Evolutionary conservation across 2,113 vertebrate species (phyloP), one percentile per base, ranked within the genome.

Genomic region (Dipodomys merriami): DNA sequence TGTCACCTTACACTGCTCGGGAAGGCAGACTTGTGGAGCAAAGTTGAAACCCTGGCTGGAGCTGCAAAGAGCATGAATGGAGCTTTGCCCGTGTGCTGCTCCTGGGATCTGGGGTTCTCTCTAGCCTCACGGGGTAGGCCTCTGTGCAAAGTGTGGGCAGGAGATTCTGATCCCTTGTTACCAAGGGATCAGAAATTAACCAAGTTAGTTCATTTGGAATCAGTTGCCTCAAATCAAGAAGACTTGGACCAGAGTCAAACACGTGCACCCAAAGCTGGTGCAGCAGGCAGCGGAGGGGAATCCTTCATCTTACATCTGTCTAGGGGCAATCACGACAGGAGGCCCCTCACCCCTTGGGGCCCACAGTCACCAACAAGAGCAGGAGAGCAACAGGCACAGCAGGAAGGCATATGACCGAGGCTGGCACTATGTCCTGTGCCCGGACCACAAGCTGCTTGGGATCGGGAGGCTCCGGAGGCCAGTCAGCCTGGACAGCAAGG

Each of bases 31-130:
- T 62, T 86, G 72, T 77, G 53, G 77, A 83, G 83, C 33, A 81
- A 68, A 91, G 57, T 57, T 64, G 77, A 89, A 53, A 27, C 13
- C 64, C 71, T 76, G 9, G 13, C 44, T 86, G 79, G 81, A 35
- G 27, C 22, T 83, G 74, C 88, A 83, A 27, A 76, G 23, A 74
- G 82, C 46, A 11, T 13, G 65, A 74, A 67, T 2, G 16, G 33
- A 9, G 19, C 7, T 78, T 25, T 91, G 62, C 69, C 11, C 49
- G 12, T 53, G 49, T 13, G 5, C 44, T 65, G 7, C 33, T 73
- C 68, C 7, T 10, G 78, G 25, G 18, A 62, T 16, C 8, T 44
- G 35, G 35, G 4, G 5, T 30, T 3, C 0, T 30, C 13, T 83
- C 83, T 53, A 12, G 18, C 71, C 10, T 19, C 62, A 1, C 9